Percentiles rank a stretch among this genome's conserved stretches.
Evolutionary conservation across 1,140 invertebrate genomes (phyloP).

Genomic region (Melipona quadrifasciata): DNA sequence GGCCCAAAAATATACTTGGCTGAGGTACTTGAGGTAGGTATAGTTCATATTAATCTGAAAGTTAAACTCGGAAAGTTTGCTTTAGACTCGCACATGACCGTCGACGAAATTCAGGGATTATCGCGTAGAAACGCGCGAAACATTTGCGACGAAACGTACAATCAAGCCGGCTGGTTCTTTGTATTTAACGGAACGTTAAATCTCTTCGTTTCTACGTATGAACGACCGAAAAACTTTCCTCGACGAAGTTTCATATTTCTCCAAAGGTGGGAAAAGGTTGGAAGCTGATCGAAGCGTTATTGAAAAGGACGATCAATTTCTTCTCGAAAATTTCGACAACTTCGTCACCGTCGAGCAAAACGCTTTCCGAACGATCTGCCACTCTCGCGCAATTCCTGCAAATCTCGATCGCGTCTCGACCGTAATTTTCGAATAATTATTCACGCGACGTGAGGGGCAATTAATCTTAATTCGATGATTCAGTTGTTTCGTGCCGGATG

Average conservation of each 20-base stretch:
- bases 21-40: slow-evolving; percentile 15
- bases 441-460: neutral
- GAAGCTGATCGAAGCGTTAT: neutral
- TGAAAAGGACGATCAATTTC: neutral
- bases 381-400: neutral
- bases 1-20: slow-evolving; percentile 10
- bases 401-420: neutral
- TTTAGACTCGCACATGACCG: slow-evolving; percentile 21
- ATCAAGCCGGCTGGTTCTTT: neutral
- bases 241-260: neutral
- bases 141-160: neutral
- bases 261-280: too few relatives aligned
- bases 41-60: slow-evolving; percentile 41
- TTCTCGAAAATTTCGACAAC: neutral
- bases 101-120: slow-evolving; percentile 30
- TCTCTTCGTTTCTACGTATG: neutral
- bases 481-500: slow-evolving; percentile 37
- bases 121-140: neutral
- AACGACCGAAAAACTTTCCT: neutral
- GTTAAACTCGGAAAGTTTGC: slow-evolving; percentile 26
- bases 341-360: too few relatives aligned
- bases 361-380: neutral
- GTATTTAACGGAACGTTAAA: neutral
- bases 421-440: neutral
- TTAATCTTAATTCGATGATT: slow-evolving; percentile 27